Evolutionary conservation across 2,888 invertebrate species (phyloP), one percentile per base, ranked within the genome.

Genomic region (Parnassius glacialis): DNA sequence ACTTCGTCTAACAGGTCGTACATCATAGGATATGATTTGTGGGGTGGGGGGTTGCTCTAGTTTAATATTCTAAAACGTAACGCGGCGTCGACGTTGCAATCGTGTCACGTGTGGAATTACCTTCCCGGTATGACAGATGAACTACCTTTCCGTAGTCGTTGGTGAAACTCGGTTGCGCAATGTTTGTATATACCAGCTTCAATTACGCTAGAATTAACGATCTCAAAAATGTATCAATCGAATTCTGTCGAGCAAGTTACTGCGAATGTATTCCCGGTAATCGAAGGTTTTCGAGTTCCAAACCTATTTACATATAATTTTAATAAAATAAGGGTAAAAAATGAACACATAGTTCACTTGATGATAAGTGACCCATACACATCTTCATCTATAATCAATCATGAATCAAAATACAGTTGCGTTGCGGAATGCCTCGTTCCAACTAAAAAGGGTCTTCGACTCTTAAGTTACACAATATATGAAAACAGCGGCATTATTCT

Each of bases 41-140:
- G 45, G 52, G 47, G 48, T 54, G 16, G 42, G 51, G 51, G 51
- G 55, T 13, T 55, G 54, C 55, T 51, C 63, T 48, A 62, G 64
- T 70, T 72, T 70, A 70, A 71, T 72, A 74, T 73, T 71, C 68
- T 68, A 65, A 67, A 70, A 68, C 62, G 65, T 62, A 53, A 64
- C 59, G 60, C 45, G 56, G 55, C 65, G 63, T 57, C 52, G 52
- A 52, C 61, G 61, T 48, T 68, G 68, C 66, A 64, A 68, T 66
- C 66, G 59, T 66, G 65, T 67, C 72, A 71, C 72, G 72, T 67
- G 73, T 69, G 69, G 65, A 70, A 72, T 74, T 71, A 71, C 71
- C 69, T 52, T 64, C 63, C 54, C 47, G n/a, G 16, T 13, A 61
- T 64, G 66, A 64, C 61, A 66, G 58, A 65, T 70, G 67, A 68